These are phyloP conservation scores for Pocillopora damicornis DNA, from an alignment of 64 coral and sea anemone genomes.

Conservation along the genomic window DNA sequence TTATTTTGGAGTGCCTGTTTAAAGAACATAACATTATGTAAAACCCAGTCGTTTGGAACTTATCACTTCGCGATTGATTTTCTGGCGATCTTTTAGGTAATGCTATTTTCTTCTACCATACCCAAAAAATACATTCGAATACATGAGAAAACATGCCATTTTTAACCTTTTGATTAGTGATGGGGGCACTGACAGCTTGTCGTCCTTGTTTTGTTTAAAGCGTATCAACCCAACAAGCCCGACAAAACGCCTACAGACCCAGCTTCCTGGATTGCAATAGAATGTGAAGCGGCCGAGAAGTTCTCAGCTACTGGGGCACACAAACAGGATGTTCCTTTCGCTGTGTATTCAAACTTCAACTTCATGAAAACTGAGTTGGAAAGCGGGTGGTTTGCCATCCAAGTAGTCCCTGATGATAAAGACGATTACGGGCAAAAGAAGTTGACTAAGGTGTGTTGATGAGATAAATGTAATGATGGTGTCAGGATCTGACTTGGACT, in stretches of 20 bases:
- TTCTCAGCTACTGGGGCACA: constrained; percentile 61
- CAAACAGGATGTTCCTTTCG: constrained; percentile 35
- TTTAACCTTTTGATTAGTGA: too few relatives aligned
- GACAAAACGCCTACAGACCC: constrained; percentile 50
- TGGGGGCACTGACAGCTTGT: too few relatives aligned
- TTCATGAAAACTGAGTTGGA: constrained; percentile 62
- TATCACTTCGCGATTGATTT: too few relatives aligned
- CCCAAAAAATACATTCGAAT: too few relatives aligned
- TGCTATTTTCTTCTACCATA: too few relatives aligned
- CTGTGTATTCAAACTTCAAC: constrained; percentile 47
- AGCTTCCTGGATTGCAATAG: constrained; percentile 60
- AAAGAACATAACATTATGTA: too few relatives aligned
- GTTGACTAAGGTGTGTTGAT: constrained; percentile 61
- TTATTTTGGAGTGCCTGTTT: too few relatives aligned
- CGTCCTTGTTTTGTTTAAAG: constrained; percentile 12
- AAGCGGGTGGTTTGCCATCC: constrained; percentile 80
- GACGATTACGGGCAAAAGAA: constrained; percentile 67
- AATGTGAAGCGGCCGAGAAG: constrained; percentile 70
- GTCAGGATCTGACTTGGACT: not conserved
- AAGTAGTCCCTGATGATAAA: constrained; percentile 58
- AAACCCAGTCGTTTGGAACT: too few relatives aligned
- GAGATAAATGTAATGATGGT: not conserved
- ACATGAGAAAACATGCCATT: too few relatives aligned
- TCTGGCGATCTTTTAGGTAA: too few relatives aligned
- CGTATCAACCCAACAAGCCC: constrained; percentile 67